Conservation (phyloP, 1,140 invertebrate genomes). For the Nylanderia fulva region DNA sequence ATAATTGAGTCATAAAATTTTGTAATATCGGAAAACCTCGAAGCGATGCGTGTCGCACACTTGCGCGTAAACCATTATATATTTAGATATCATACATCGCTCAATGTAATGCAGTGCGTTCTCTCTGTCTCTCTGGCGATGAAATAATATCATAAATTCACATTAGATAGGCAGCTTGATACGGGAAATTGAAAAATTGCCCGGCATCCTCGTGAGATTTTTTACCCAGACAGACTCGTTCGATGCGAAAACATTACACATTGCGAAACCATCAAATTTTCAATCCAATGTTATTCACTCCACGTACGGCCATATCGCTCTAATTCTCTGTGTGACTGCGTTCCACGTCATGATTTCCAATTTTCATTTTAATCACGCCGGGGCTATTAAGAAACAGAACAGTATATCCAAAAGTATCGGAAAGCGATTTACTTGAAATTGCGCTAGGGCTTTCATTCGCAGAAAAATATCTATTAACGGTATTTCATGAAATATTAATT, state of each 20-base stretch:
- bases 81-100: constrained; percentile 32
- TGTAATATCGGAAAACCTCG: constrained; percentile 17
- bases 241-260: constrained; percentile 37
- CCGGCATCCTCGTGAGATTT: constrained; percentile 51
- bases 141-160: constrained; percentile 69
- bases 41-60: too few relatives aligned
- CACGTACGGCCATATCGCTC: constrained; percentile 30
- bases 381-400: constrained; percentile 8
- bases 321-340: constrained; percentile 27
- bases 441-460: background rate
- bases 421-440: constrained; percentile 31
- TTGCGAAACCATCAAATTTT: constrained; percentile 60
- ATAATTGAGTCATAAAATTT: constrained; percentile 47
- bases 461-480: constrained; percentile 1
- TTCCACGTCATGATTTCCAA: constrained; percentile 37
- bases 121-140: constrained; percentile 12
- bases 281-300: constrained; percentile 41
- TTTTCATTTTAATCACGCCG: constrained; percentile 35
- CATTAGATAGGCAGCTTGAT: constrained; percentile 37
- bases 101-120: constrained; percentile 31
- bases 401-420: constrained; percentile 7
- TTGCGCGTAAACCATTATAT: background rate
- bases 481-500: constrained; percentile 11
- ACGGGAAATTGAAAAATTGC: constrained; percentile 61
- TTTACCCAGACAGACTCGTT: constrained; percentile 35